Evolutionary conservation across 2,113 vertebrate genomes (phyloP).

Genomic region (Tragulus kanchil): DNA sequence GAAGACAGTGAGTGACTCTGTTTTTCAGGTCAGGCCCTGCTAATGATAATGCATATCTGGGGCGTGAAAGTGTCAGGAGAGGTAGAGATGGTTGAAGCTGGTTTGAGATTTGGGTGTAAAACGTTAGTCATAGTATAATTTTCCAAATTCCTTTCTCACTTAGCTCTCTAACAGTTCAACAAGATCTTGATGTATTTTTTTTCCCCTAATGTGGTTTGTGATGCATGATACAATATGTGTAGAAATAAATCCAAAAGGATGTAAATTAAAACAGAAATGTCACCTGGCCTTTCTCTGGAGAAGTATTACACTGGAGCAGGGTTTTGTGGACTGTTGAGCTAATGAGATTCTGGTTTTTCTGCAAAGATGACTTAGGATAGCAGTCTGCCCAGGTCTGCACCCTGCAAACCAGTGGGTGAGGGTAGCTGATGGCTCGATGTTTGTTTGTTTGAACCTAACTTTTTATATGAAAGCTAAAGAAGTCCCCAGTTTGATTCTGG

Average conservation of each 20-base stretch:
- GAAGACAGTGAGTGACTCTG: not conserved
- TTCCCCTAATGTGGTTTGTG: not conserved
- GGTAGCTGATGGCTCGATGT: not conserved
- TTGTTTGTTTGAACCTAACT: not conserved
- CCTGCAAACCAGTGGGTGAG: not conserved
- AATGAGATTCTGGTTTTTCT: not conserved
- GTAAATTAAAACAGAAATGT: slow-evolving; percentile 10
- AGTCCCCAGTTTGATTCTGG: not conserved
- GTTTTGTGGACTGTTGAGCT: not conserved
- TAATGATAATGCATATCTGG: not conserved
- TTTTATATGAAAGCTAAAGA: not conserved
- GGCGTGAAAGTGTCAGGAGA: not conserved
- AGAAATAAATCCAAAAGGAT: not conserved
- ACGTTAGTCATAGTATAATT: not conserved
- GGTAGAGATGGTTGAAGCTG: not conserved
- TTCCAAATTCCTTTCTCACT: not conserved
- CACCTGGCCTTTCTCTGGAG: not conserved
- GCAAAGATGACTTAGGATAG: not conserved
- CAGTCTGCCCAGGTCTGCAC: not conserved
- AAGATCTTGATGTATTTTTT: not conserved
- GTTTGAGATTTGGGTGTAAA: not conserved
- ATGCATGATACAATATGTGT: not conserved
- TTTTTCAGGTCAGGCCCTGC: not conserved
- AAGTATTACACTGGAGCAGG: not conserved
- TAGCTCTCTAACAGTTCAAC: not conserved